phyloP scores from a whole-genome alignment of 1,140 invertebrate genomes.

The Globodera ellingtonae region DNA sequence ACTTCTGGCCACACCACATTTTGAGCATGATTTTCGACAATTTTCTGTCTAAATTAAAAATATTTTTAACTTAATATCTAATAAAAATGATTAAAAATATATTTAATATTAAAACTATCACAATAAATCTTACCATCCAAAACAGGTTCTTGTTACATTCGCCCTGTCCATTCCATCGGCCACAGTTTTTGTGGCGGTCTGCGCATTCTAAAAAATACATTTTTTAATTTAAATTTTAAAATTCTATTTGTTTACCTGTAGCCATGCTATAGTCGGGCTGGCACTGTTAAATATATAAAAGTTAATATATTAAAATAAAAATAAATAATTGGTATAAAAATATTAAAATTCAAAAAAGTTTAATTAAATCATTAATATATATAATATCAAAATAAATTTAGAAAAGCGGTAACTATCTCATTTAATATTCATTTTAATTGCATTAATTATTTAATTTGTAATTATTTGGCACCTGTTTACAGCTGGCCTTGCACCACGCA shows the following conservation, averaged over 20 bases:
- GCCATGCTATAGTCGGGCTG: constrained; percentile 24
- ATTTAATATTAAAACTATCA: too few species aligned
- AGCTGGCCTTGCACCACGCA: constrained; percentile 51
- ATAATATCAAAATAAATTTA: too few species aligned
- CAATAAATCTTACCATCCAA: constrained; percentile 14
- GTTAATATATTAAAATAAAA: background rate
- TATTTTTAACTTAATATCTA: background rate
- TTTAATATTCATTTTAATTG: background rate
- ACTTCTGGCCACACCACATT: constrained; percentile 29
- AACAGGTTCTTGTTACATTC: constrained; percentile 35
- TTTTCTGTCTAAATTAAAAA: constrained; percentile 40
- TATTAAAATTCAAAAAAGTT: background rate
- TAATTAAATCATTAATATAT: too few species aligned
- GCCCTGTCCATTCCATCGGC: constrained; percentile 28
- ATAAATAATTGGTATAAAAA: constrained; percentile 10
- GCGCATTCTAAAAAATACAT: constrained; percentile 29
- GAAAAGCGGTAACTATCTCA: background rate
- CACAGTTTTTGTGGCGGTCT: constrained; percentile 35
- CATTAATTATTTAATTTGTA: background rate
- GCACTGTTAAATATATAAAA: background rate
- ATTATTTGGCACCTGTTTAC: constrained; percentile 33
- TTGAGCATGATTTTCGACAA: constrained; percentile 37
- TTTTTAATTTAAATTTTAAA: constrained; percentile 1
- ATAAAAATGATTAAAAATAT: background rate
- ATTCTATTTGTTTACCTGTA: constrained; percentile 3